These are phyloP conservation scores for Drosophila prostipennis DNA, from an alignment of 2,888 invertebrate species.

Conservation along the genomic window DNA sequence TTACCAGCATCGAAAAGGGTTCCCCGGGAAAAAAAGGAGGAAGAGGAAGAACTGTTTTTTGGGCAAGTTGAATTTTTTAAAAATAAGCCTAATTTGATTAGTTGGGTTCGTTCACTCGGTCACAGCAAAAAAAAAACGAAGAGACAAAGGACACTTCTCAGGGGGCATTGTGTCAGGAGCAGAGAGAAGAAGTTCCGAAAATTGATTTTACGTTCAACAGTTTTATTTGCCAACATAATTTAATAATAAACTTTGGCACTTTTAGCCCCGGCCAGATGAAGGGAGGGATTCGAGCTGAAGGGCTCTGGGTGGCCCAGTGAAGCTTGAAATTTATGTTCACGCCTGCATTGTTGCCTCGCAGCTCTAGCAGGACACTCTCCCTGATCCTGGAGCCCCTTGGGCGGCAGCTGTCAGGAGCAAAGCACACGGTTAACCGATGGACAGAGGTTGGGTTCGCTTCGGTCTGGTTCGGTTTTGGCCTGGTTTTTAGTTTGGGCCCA, in stretches of 20 bases:
- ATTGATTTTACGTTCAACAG: conserved; percentile 69
- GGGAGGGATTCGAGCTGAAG: conserved; percentile 3
- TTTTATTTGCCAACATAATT: conserved; percentile 73
- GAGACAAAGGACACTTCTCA: conserved; percentile 29
- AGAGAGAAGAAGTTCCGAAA: conserved; percentile 47
- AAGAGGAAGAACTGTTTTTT: conserved; percentile 31
- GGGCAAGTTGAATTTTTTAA: conserved; percentile 47
- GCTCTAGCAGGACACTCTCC: conserved; percentile 35
- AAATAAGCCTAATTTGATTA: conserved; percentile 75
- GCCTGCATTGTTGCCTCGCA: conserved; percentile 64
- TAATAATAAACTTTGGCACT: conserved; percentile 78
- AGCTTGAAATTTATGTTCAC: conserved; percentile 75
- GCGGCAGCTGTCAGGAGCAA: conserved; percentile 62
- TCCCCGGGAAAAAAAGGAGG: conserved; percentile 17
- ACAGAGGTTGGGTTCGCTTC: conserved; percentile 19
- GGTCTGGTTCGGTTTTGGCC: conserved; percentile 34
- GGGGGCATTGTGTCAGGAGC: conserved; percentile 33
- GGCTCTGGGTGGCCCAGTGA: conserved; percentile 49
- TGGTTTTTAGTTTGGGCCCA: conserved; percentile 43
- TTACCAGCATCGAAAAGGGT: conserved; percentile 70
- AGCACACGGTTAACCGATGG: conserved; percentile 41
- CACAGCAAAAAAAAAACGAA: conserved; percentile 28
- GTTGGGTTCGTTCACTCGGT: conserved; percentile 67
- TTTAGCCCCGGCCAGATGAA: conserved; percentile 55
- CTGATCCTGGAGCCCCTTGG: conserved; percentile 18